These are phyloP conservation scores for Rhopalosiphum maidis DNA, from an alignment of 1,140 invertebrate genomes.

Conservation along the genomic window DNA sequence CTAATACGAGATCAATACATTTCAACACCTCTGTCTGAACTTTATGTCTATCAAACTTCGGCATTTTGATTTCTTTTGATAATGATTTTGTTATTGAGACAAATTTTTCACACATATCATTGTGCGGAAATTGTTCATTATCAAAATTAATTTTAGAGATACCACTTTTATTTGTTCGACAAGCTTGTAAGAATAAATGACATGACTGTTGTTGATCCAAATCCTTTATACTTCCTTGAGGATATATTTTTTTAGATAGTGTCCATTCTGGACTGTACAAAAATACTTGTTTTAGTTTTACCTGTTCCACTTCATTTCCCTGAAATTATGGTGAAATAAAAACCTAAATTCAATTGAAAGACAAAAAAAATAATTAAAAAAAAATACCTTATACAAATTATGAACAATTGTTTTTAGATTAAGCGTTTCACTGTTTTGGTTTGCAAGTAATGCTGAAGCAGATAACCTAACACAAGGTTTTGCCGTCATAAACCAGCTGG, in stretches of 20 bases:
- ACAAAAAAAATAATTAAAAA: background rate
- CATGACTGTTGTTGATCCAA: slow-evolving; percentile 47
- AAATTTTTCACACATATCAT: slow-evolving; percentile 52
- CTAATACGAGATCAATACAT: slow-evolving; percentile 53
- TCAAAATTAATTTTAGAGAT: slow-evolving; percentile 53
- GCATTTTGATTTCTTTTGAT: slow-evolving; percentile 29
- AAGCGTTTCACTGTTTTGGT: slow-evolving; percentile 38
- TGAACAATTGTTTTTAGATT: slow-evolving; percentile 50
- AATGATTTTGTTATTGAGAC: slow-evolving; percentile 29
- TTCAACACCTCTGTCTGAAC: slow-evolving; percentile 17
- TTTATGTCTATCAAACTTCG: slow-evolving; percentile 55
- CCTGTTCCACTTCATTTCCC: slow-evolving; percentile 46
- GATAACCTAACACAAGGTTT: slow-evolving; percentile 46
- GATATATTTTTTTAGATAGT: slow-evolving; percentile 38
- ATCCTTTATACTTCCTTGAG: slow-evolving; percentile 19
- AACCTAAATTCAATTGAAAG: background rate
- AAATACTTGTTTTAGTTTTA: slow-evolving; percentile 39
- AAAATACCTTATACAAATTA: slow-evolving; percentile 42
- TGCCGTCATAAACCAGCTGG: slow-evolving; percentile 45
- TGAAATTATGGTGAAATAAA: slow-evolving; percentile 30
- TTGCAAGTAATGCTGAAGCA: slow-evolving; percentile 48
- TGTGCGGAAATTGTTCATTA: background rate
- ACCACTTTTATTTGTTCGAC: slow-evolving; percentile 43
- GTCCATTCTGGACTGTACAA: slow-evolving; percentile 42
- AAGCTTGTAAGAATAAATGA: slow-evolving; percentile 53